phyloP scores from a whole-genome alignment of 1,140 invertebrate genomes.

The Andricus grossulariae region DNA sequence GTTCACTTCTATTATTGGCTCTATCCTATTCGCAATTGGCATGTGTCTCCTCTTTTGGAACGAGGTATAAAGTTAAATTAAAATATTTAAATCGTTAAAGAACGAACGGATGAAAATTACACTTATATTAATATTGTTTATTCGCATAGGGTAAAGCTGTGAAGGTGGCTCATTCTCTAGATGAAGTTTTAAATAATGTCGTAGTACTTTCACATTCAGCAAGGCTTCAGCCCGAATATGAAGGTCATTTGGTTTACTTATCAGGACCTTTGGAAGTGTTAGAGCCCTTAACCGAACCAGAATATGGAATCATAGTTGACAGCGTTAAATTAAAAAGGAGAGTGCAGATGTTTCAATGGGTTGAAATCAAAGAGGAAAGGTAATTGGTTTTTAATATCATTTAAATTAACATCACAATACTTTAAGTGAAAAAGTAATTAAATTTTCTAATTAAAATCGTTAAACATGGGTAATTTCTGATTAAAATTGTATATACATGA shows the following conservation, averaged over 20 bases:
- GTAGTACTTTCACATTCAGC: constrained; percentile 76
- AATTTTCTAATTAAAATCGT: no score
- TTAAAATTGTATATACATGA: no score
- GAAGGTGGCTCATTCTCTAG: constrained; percentile 81
- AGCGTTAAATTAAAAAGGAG: constrained; percentile 84
- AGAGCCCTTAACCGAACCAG: constrained; percentile 88
- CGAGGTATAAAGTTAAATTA: constrained; percentile 76
- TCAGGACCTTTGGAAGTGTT: constrained; percentile 82
- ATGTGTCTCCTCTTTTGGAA: constrained; percentile 84
- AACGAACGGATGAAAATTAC: constrained; percentile 7
- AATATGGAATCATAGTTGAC: constrained; percentile 86
- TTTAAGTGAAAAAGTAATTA: no score
- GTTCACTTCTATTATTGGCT: constrained; percentile 80
- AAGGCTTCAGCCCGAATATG: constrained; percentile 79
- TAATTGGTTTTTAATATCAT: constrained; percentile 66
- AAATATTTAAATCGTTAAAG: constrained; percentile 23
- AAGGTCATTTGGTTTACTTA: constrained; percentile 86
- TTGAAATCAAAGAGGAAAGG: constrained; percentile 83
- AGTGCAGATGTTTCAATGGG: constrained; percentile 95
- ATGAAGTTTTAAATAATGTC: constrained; percentile 82
- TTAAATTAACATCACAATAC: background rate
- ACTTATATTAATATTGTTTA: constrained; percentile 36
- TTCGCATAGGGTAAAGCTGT: constrained; percentile 81
- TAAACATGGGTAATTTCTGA: no score
- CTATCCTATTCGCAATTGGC: constrained; percentile 77